Conservation (phyloP, 2,888 invertebrate species). For the Smittia aterrima region DNA sequence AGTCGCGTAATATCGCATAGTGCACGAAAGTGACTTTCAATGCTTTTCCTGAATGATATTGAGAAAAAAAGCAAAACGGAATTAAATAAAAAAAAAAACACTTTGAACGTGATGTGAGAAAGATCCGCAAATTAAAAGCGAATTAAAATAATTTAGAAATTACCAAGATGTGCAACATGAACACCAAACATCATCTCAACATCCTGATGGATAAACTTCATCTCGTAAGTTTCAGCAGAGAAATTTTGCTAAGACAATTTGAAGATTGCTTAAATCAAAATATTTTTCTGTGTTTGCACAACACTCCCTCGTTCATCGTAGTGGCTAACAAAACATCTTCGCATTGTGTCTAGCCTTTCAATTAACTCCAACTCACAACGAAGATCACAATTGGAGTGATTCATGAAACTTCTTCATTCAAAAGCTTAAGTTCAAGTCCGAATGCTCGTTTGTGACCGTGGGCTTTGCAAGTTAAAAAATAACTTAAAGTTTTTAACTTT, state of each 20-base stretch:
- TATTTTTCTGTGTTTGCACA: conserved; percentile 1
- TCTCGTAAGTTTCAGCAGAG: conserved; percentile 60
- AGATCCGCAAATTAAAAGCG: background rate
- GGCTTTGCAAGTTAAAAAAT: background rate
- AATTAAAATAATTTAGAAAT: background rate
- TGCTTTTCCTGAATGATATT: conserved; percentile 4
- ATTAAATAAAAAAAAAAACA: background rate
- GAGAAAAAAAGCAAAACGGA: background rate
- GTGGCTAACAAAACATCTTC: background rate
- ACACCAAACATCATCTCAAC: conserved; percentile 68
- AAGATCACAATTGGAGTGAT: background rate
- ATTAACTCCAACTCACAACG: background rate
- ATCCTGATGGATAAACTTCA: conserved; percentile 72
- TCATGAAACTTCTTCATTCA: background rate
- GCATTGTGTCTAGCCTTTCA: background rate
- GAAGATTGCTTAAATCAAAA: background rate
- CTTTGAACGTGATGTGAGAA: background rate
- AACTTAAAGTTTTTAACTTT: no score
- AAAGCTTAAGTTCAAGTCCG: conserved; percentile 21
- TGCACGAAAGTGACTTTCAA: background rate
- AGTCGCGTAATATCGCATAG: background rate
- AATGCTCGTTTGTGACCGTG: background rate
- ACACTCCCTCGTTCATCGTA: background rate
- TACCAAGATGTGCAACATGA: conserved; percentile 54
- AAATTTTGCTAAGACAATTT: background rate